Conservation (phyloP, 1,140 invertebrate species). For the Apis dorsata region DNA sequence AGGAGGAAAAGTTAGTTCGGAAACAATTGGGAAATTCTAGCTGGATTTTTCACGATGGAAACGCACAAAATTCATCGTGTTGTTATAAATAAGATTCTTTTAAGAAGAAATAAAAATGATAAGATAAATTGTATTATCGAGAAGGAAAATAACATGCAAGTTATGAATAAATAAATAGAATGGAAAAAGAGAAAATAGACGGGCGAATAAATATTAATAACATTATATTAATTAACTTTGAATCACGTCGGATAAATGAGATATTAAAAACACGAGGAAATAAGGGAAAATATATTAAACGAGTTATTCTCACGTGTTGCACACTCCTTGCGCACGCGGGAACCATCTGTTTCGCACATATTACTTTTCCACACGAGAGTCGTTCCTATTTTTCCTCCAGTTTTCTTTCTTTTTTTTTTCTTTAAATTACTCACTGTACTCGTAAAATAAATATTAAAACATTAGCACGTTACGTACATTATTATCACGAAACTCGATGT, state of each 20-base stretch:
- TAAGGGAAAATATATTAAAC: neutral
- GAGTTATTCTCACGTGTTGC: slow-evolving; percentile 10
- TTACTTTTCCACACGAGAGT: neutral
- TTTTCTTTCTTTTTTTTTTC: too few species aligned
- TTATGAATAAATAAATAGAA: neutral
- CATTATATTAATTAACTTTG: neutral
- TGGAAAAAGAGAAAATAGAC: too few species aligned
- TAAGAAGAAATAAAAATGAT: too few species aligned
- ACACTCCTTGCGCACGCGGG: neutral
- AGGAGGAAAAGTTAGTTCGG: too few species aligned
- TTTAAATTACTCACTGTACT: neutral
- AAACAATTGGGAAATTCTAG: neutral
- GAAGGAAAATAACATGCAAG: too few species aligned
- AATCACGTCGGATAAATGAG: neutral
- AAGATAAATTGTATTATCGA: too few species aligned
- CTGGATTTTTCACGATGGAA: too few species aligned
- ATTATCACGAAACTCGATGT: too few species aligned
- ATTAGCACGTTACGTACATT: neutral
- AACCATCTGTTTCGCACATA: slow-evolving; percentile 14
- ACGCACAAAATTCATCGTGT: too few species aligned
- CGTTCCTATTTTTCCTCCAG: neutral
- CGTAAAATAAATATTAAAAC: neutral
- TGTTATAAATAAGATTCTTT: too few species aligned
- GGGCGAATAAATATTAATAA: neutral
- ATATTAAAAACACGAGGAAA: neutral